Evolutionary conservation across 2,888 invertebrate species (phyloP), one percentile per base, ranked within the genome.

Genomic region (Eupithecia exiguata): DNA sequence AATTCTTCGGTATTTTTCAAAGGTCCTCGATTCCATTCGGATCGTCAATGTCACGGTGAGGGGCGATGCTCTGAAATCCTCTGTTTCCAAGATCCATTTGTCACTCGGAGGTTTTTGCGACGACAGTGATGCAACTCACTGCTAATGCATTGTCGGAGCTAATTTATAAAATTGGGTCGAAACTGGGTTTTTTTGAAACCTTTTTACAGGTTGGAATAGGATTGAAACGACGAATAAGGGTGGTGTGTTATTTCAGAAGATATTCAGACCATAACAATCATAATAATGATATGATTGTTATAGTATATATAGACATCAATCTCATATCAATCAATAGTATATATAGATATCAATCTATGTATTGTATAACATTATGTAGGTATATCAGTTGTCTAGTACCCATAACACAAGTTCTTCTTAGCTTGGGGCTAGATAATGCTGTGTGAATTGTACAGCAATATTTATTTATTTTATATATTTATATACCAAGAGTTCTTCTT

Each of bases 71-170:
- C 63, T 65, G 63, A 65, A 58, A 58, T 88, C 88, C 88, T 82
- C 82, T 46, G 83, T 82, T 83, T 83, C 84, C 83, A 78, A 75
- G 78, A 84, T 90, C 92, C 92, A 92, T 93, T 93, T 90, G 87
- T 94, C 92, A 92, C 90, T 84, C 84, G 88, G 83, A 82, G 88
- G 86, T 92, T 93, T 92, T 92, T 92, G 91, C 88, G 82, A 83
- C 58, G 62, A 76, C 74, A 68, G 71, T 74, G 72, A 79, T 79
- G 75, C 77, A 71, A 71, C 53, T 74, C 71, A 74, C 79, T 75
- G 76, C 70, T 77, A 81, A 78, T 76, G 76, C 75, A 68, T 53
- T 65, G 63, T 65, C 53, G 49, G 43, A 71, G 73, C 66, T 63
- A 65, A 74, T 71, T 71, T 43, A 69, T 35, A 70, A 46, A 70